phyloP scores from a whole-genome alignment of 37 sponge, comb jelly and placozoan genomes.

The Hexactinellida sp. region DNA sequence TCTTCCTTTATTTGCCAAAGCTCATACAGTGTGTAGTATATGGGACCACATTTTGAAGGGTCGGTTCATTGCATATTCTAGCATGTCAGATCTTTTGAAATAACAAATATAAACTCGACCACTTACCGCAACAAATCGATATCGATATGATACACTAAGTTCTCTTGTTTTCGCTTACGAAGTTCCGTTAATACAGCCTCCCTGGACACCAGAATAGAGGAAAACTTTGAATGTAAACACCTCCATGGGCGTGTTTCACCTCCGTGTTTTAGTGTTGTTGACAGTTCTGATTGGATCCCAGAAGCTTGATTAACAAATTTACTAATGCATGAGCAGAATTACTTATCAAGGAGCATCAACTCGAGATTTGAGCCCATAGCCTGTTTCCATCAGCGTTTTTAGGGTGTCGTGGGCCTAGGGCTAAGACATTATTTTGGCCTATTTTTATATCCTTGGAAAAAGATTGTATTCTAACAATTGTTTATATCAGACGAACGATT shows the following conservation, averaged over 20 bases:
- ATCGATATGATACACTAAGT: not conserved
- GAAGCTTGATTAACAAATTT: not conserved
- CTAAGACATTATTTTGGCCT: too few species aligned
- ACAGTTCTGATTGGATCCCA: not conserved
- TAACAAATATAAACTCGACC: not conserved
- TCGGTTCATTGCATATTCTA: not conserved
- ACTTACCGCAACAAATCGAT: not conserved
- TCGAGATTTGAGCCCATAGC: not conserved
- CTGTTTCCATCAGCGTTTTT: too few species aligned
- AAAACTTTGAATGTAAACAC: not conserved
- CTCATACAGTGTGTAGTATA: slow-evolving; percentile 11
- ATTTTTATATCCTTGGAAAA: too few species aligned
- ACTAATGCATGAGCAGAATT: not conserved
- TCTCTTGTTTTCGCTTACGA: not conserved
- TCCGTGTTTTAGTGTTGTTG: not conserved
- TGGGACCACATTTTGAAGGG: slow-evolving; percentile 12
- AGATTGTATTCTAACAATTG: too few species aligned
- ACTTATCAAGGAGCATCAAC: not conserved
- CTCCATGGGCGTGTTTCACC: slow-evolving; percentile 18
- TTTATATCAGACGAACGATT: too few species aligned
- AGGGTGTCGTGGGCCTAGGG: too few species aligned
- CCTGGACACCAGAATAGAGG: not conserved
- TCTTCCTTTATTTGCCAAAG: not conserved
- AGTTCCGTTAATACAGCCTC: not conserved
- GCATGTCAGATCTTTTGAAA: not conserved